Evolutionary conservation across 2,113 vertebrate species (phyloP).

Genomic region (Planiliza haematocheilus): DNA sequence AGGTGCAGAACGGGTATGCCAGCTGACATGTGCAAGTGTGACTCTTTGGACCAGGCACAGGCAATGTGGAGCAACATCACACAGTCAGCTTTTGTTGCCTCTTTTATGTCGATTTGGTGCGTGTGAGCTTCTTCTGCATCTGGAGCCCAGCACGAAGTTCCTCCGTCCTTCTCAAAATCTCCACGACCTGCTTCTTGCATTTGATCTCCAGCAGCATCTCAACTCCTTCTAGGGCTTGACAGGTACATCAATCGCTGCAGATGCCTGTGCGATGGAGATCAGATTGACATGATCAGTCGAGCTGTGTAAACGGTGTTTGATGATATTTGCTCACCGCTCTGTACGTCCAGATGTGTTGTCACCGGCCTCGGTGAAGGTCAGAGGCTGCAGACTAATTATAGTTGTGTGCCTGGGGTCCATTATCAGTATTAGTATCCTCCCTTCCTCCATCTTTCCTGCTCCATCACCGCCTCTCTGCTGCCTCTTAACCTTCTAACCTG

Average conservation of each 20-base stretch:
- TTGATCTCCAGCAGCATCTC: not conserved
- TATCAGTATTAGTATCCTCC: too few relatives aligned
- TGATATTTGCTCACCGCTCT: not conserved
- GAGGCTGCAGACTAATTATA: slow-evolving; percentile 11
- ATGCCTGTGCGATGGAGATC: slow-evolving; percentile 5
- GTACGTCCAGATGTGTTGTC: slow-evolving; percentile 37
- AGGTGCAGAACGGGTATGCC: too few relatives aligned
- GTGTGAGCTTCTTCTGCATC: too few relatives aligned
- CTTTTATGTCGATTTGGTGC: too few relatives aligned
- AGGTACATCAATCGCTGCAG: not conserved
- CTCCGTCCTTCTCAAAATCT: slow-evolving; percentile 2
- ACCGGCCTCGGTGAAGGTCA: slow-evolving; percentile 32
- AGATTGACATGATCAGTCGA: not conserved
- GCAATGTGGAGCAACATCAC: too few relatives aligned
- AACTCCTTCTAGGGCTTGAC: not conserved
- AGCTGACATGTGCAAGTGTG: too few relatives aligned
- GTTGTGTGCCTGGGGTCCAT: not conserved
- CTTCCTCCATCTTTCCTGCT: not conserved
- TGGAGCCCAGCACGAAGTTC: slow-evolving; percentile 41
- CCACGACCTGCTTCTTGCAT: not conserved
- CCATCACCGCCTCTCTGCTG: not conserved
- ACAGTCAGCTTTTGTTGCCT: too few relatives aligned
- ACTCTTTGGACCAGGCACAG: too few relatives aligned
- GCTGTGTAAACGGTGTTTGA: slow-evolving; percentile 4
- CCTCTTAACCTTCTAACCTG: slow-evolving; percentile 47